Percentiles rank a stretch among this genome's conserved stretches.
Evolutionary conservation across 2,797 vertebrate genomes (phyloP).

Genomic region (Anguilla obscura): DNA sequence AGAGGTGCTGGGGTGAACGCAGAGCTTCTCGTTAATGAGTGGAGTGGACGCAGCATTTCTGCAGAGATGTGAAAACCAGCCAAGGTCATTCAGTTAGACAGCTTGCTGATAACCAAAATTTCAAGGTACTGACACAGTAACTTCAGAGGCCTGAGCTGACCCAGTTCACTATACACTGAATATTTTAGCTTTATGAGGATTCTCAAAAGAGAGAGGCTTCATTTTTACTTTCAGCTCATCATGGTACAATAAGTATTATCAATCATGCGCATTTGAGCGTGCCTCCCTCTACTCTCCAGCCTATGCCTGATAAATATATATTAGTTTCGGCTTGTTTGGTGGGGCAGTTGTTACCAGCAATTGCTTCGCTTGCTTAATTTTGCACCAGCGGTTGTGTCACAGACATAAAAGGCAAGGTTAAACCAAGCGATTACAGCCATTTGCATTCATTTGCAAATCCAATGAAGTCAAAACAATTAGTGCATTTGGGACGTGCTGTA

Average conservation of each 20-base stretch:
- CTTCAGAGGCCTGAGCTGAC: background rate
- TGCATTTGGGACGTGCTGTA: conserved; percentile 6
- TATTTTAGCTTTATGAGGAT: background rate
- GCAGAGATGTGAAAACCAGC: conserved; percentile 6
- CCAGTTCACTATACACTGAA: background rate
- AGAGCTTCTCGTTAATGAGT: conserved; percentile 2
- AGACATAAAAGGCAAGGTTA: conserved; percentile 23
- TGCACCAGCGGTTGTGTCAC: conserved; percentile 23
- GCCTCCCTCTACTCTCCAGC: background rate
- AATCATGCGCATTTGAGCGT: background rate
- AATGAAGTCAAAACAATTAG: conserved; percentile 38
- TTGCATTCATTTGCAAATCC: conserved; percentile 35
- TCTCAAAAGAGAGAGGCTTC: background rate
- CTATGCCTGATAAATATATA: background rate
- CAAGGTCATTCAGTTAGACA: background rate
- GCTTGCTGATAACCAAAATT: background rate
- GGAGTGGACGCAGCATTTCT: background rate
- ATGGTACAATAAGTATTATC: background rate
- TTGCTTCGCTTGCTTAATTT: conserved; percentile 28
- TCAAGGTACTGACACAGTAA: background rate
- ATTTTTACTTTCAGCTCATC: background rate
- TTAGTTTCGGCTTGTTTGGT: background rate
- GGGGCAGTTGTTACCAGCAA: background rate
- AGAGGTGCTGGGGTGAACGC: background rate
- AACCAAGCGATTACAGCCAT: conserved; percentile 27